Percentiles rank a stretch among this genome's conserved stretches.
These are phyloP conservation scores for Fregata magnificens DNA, from an alignment of 2,113 vertebrate species.

Conservation along the genomic window DNA sequence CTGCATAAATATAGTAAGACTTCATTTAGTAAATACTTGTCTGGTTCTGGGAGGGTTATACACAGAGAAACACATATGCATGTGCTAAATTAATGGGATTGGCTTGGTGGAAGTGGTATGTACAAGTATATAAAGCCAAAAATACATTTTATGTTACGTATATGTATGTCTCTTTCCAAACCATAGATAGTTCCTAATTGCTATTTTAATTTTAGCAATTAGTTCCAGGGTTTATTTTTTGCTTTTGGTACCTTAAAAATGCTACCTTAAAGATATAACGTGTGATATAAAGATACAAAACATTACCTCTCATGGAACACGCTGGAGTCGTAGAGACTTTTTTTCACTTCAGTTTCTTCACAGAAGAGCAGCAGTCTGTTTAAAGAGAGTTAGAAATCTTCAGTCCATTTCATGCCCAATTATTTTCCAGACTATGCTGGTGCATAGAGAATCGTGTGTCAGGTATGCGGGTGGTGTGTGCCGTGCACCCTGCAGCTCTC, in stretches of 20 bases:
- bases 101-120: background rate
- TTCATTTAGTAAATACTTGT: background rate
- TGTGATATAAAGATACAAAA: background rate
- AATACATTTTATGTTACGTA: background rate
- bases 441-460: background rate
- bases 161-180: background rate
- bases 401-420: background rate
- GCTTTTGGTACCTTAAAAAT: background rate
- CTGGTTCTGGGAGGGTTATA: background rate
- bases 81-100: background rate
- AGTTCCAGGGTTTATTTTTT: background rate
- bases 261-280: background rate
- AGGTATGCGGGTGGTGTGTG: background rate
- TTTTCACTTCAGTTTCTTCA: background rate
- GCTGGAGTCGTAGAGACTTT: background rate
- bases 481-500: background rate
- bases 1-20: background rate
- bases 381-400: background rate
- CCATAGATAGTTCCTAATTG: background rate
- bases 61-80: background rate
- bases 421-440: background rate
- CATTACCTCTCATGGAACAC: background rate
- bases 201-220: background rate
- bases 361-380: background rate
- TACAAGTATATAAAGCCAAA: background rate